phyloP scores from a whole-genome alignment of 2,797 vertebrate genomes.

The Xenentodon cancila region DNA sequence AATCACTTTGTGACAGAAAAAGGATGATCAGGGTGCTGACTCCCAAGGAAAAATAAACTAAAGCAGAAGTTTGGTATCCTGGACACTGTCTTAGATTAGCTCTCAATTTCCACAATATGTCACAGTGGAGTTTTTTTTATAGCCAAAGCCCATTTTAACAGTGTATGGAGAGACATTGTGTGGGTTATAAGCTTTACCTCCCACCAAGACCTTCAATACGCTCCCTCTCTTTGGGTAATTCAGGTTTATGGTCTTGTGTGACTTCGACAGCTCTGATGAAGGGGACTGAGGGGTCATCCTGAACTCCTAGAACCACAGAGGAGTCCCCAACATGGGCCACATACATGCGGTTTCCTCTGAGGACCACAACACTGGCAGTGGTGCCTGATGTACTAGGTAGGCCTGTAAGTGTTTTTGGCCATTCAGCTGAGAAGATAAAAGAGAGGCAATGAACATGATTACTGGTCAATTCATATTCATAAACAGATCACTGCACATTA shows the following conservation, averaged over 20 bases:
- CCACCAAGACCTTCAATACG: slow-evolving; percentile 96
- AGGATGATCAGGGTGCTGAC: too few relatives aligned
- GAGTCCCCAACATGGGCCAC: slow-evolving; percentile 97
- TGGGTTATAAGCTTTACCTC: slow-evolving; percentile 81
- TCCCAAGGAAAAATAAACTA: too few relatives aligned
- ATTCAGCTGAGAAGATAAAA: slow-evolving; percentile 84
- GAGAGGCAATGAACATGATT: background rate
- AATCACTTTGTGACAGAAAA: too few relatives aligned
- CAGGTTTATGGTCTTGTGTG: slow-evolving; percentile 96
- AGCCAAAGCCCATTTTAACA: too few relatives aligned
- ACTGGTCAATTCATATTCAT: background rate
- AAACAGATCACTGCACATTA: background rate
- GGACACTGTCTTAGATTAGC: too few relatives aligned
- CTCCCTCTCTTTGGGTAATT: slow-evolving; percentile 92
- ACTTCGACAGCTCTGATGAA: slow-evolving; percentile 92
- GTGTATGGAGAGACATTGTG: too few relatives aligned
- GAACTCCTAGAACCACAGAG: slow-evolving; percentile 92
- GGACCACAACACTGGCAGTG: slow-evolving; percentile 94
- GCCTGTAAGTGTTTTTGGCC: slow-evolving; percentile 93
- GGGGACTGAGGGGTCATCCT: slow-evolving; percentile 88
- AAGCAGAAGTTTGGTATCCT: too few relatives aligned
- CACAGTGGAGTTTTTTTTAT: too few relatives aligned
- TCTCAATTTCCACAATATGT: too few relatives aligned
- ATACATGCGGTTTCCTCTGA: slow-evolving; percentile 92
- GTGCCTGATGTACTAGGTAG: slow-evolving; percentile 84